Evolutionary conservation across 2,797 vertebrate genomes (phyloP).

Genomic region (Melanitta fusca): DNA sequence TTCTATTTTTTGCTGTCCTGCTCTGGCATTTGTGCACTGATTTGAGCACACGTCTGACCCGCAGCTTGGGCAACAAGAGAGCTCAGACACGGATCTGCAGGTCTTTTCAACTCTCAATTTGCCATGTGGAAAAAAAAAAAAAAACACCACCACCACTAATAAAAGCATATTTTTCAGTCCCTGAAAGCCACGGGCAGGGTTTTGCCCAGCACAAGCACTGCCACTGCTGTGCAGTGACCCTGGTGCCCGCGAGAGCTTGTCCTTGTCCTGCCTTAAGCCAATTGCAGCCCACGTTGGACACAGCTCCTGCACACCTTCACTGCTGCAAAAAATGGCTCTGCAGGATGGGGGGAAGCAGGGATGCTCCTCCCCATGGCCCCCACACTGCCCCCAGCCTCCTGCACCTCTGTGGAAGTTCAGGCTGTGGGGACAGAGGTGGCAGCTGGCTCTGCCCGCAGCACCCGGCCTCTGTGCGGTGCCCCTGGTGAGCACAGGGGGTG

Average conservation of each 20-base stretch:
- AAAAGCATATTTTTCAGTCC: not conserved
- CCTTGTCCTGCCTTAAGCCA: not conserved
- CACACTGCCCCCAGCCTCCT: no score
- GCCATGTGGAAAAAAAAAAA: rapidly evolving
- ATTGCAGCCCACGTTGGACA: not conserved
- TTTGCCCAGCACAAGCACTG: not conserved
- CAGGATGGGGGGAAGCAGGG: not conserved
- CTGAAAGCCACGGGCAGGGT: not conserved
- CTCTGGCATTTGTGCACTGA: not conserved
- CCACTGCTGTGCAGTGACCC: no score
- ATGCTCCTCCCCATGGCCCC: not conserved
- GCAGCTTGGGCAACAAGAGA: not conserved
- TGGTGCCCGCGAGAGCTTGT: not conserved
- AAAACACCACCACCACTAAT: not conserved
- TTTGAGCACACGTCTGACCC: not conserved
- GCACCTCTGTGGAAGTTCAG: no score
- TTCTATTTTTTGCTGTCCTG: not conserved
- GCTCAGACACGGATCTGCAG: not conserved
- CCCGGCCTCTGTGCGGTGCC: no score
- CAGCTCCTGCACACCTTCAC: not conserved
- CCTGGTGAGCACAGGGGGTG: not conserved
- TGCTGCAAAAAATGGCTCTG: not conserved
- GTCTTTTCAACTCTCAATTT: not conserved
- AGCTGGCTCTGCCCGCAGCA: no score
- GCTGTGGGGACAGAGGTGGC: no score